A percentile compares a stretch with the other conserved stretches of the same genome.
Evolutionary conservation across 2,113 vertebrate genomes (phyloP).

Genomic region (Neotragus pygmaeus): DNA sequence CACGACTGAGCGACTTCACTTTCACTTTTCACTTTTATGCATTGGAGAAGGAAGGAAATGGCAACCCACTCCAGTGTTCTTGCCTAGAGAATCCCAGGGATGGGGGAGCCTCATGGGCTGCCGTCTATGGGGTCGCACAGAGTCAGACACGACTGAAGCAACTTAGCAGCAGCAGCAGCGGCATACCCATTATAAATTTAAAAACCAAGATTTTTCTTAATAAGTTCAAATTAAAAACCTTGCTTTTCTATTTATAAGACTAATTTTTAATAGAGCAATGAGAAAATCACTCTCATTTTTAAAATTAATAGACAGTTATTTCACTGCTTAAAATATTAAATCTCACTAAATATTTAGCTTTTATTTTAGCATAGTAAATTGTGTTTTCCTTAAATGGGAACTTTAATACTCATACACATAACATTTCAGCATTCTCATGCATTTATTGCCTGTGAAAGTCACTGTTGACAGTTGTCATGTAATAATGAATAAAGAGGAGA

Average conservation of each 20-base stretch:
- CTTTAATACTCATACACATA: neutral
- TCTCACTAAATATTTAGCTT: neutral
- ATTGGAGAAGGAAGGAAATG: too few relatives aligned
- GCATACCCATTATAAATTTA: neutral
- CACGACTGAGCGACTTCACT: too few relatives aligned
- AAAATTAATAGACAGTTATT: neutral
- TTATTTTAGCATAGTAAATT: neutral
- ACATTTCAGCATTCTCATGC: neutral
- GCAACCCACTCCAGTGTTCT: too few relatives aligned
- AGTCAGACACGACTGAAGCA: too few relatives aligned
- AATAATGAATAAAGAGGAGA: neutral
- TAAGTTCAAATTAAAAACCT: neutral
- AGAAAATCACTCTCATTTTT: neutral
- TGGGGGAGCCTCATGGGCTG: fast-evolving
- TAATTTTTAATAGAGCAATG: neutral
- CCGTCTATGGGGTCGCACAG: too few relatives aligned
- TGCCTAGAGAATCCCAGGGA: too few relatives aligned
- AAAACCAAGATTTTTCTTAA: neutral
- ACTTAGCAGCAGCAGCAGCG: too few relatives aligned
- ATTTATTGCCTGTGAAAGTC: neutral
- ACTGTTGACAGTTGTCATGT: neutral
- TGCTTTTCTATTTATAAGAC: neutral
- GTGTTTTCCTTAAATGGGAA: neutral
- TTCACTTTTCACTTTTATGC: too few relatives aligned
- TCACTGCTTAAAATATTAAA: neutral